A percentile compares a stretch with the other conserved stretches of the same genome.
Conservation (phyloP, 2,797 vertebrate species). For the Syndactyla subalaris region DNA sequence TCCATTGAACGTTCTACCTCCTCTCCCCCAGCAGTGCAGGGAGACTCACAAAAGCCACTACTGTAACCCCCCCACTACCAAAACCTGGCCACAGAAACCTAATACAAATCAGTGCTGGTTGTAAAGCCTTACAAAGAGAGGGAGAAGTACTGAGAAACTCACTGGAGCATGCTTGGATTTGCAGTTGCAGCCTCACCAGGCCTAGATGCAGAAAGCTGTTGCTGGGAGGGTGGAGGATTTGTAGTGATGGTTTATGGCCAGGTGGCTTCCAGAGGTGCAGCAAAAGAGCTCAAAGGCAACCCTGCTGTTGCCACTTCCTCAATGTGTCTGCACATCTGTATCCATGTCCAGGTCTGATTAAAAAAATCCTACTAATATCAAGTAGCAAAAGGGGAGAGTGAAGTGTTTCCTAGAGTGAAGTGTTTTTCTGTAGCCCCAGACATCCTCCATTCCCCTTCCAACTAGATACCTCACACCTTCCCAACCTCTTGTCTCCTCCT, state of each 20-base stretch:
- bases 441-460: neutral
- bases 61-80: neutral
- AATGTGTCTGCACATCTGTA: neutral
- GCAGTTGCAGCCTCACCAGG: neutral
- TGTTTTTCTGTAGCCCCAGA: neutral
- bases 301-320: neutral
- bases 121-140: neutral
- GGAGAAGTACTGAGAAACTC: neutral
- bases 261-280: neutral
- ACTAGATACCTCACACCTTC: neutral
- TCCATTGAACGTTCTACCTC: neutral
- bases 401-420: neutral
- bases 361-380: constrained; percentile 10
- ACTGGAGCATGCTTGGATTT: neutral
- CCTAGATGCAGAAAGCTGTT: neutral
- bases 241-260: neutral
- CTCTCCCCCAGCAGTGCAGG: neutral
- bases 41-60: neutral
- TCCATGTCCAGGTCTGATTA: neutral
- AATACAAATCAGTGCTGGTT: neutral
- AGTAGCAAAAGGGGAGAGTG: neutral
- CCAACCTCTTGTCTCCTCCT: neutral
- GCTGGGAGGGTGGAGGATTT: accelerated
- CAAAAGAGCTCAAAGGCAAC: neutral
- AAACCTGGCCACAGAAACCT: neutral